Conservation (phyloP, 2,888 invertebrate species). For the Pammene fasciana region DNA sequence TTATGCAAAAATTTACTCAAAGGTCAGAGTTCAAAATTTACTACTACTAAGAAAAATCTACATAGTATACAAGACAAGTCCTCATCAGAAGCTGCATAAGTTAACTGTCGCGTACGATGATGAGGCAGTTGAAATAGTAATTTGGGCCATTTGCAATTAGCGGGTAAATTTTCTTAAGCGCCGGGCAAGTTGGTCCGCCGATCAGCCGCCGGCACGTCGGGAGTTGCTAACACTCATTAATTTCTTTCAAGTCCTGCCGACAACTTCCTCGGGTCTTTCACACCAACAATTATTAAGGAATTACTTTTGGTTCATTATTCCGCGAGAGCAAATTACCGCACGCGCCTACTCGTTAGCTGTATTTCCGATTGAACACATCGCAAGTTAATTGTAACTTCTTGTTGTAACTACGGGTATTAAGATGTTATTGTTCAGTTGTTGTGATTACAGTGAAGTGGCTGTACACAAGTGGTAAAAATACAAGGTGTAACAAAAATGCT, state of each 20-base stretch:
- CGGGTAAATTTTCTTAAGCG: slow-evolving; percentile 71
- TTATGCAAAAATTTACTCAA: no score
- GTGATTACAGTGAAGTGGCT: not conserved
- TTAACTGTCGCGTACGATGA: slow-evolving; percentile 47
- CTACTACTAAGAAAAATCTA: not conserved
- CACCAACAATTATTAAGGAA: slow-evolving; percentile 77
- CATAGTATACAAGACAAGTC: not conserved
- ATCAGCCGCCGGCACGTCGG: slow-evolving; percentile 77
- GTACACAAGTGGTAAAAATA: not conserved
- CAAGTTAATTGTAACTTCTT: slow-evolving; percentile 60
- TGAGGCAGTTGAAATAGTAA: slow-evolving; percentile 59
- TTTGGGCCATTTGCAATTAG: slow-evolving; percentile 68
- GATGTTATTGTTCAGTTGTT: slow-evolving; percentile 17
- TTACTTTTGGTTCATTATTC: slow-evolving; percentile 74
- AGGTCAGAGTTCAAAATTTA: no score
- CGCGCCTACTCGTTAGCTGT: slow-evolving; percentile 57
- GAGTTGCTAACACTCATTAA: slow-evolving; percentile 82
- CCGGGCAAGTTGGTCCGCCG: slow-evolving; percentile 77
- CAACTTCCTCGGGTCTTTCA: slow-evolving; percentile 72
- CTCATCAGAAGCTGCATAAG: slow-evolving; percentile 24
- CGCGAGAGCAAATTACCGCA: slow-evolving; percentile 54
- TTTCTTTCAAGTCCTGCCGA: slow-evolving; percentile 76
- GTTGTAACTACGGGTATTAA: not conserved
- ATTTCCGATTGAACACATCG: slow-evolving; percentile 60
- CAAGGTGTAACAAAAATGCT: no score